These are phyloP conservation scores for Orcinus orca DNA, from an alignment of 2,113 vertebrate species.

Conservation along the genomic window DNA sequence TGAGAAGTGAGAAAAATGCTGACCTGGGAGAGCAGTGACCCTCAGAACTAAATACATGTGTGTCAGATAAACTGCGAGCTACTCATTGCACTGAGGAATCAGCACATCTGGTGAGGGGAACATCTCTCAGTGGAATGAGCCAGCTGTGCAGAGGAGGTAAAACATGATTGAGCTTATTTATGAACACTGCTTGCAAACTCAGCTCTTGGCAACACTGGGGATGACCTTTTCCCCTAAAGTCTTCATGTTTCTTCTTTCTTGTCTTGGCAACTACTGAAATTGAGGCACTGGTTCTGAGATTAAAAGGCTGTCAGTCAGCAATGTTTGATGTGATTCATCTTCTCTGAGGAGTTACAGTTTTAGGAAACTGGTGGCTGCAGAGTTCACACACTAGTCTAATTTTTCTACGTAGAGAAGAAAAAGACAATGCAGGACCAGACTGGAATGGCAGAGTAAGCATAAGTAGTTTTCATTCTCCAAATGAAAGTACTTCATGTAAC, in stretches of 20 bases:
- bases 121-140: slow-evolving; percentile 38
- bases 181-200: slow-evolving; percentile 46
- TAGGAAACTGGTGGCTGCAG: background rate
- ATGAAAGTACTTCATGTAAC: background rate
- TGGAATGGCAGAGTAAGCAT: background rate
- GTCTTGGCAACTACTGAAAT: background rate
- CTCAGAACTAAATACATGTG: slow-evolving; percentile 33
- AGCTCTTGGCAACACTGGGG: slow-evolving; percentile 55
- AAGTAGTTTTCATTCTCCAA: background rate
- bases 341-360: background rate
- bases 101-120: slow-evolving; percentile 36
- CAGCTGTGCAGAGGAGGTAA: slow-evolving; percentile 65
- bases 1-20: slow-evolving; percentile 63
- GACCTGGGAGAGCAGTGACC: slow-evolving; percentile 60
- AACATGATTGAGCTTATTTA: background rate
- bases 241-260: slow-evolving; percentile 26
- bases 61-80: slow-evolving; percentile 29
- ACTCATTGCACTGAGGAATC: background rate
- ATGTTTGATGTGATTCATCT: background rate
- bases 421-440: rapidly evolving
- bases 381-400: background rate
- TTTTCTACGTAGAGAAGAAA: background rate
- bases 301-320: background rate
- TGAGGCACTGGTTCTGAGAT: background rate
- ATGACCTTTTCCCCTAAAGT: slow-evolving; percentile 37